Conservation (phyloP, 2,113 vertebrate species). For the Cebus imitator region DNA sequence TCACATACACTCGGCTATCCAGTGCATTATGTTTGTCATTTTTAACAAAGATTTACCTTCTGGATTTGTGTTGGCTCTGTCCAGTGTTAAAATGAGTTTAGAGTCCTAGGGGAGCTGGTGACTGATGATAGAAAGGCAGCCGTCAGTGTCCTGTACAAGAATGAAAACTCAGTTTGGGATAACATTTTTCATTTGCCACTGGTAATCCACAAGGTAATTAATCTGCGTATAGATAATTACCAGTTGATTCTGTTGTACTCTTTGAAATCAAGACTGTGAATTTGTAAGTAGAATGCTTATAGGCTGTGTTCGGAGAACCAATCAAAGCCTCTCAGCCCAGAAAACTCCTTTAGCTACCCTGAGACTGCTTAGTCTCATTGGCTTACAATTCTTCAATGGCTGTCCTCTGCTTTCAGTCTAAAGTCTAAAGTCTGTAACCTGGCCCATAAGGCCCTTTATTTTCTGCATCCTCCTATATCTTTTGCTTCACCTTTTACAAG, state of each 20-base stretch:
- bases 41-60: slow-evolving; percentile 58
- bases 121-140: slow-evolving; percentile 38
- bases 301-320: not conserved
- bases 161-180: slow-evolving; percentile 26
- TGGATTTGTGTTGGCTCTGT: slow-evolving; percentile 37
- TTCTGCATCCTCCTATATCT: not conserved
- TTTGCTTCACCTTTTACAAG: not conserved
- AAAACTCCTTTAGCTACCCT: not conserved
- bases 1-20: slow-evolving; percentile 1
- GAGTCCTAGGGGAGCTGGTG: slow-evolving; percentile 23
- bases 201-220: slow-evolving; percentile 53
- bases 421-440: not conserved
- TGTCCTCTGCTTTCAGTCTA: not conserved
- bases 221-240: slow-evolving; percentile 53
- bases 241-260: slow-evolving; percentile 23
- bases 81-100: slow-evolving; percentile 58
- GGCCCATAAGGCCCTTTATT: not conserved
- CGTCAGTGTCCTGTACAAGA: not conserved
- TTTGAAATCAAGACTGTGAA: slow-evolving; percentile 7
- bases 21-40: slow-evolving; percentile 40
- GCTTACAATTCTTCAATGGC: not conserved
- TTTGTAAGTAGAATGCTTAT: not conserved
- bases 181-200: slow-evolving; percentile 58
- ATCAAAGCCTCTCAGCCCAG: not conserved
- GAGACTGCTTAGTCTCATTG: not conserved